Evolutionary conservation across 64 coral and sea anemone genomes (phyloP).

Genomic region (Anthopleura sola): DNA sequence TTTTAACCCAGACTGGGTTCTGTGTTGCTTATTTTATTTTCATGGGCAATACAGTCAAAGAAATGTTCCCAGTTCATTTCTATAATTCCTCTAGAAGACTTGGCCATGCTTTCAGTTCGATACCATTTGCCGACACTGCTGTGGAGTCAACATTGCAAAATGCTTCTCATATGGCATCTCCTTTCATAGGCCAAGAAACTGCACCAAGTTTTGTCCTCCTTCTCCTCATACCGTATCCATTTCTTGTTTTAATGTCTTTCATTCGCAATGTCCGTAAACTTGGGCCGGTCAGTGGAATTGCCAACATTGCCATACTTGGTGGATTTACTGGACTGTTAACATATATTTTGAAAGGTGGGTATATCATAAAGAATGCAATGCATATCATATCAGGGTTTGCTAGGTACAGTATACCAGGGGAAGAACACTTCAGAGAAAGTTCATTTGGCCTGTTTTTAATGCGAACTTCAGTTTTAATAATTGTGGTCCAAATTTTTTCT

Average conservation of each 20-base stretch:
- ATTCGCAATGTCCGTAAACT: slow-evolving; percentile 80
- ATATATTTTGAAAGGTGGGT: slow-evolving; percentile 27
- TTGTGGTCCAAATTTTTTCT: too few species aligned
- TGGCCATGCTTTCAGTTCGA: neutral
- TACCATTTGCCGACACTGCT: neutral
- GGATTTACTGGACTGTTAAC: slow-evolving; percentile 80
- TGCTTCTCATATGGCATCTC: slow-evolving; percentile 25
- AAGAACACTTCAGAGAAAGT: too few species aligned
- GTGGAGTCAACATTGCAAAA: neutral
- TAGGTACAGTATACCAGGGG: too few species aligned
- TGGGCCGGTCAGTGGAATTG: slow-evolving; percentile 85
- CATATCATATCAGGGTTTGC: too few species aligned
- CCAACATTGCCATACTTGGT: slow-evolving; percentile 71
- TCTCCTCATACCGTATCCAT: slow-evolving; percentile 73
- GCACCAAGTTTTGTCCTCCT: slow-evolving; percentile 71
- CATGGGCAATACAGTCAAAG: slow-evolving; percentile 88
- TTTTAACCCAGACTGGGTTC: slow-evolving; percentile 88
- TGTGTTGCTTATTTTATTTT: slow-evolving; percentile 99
- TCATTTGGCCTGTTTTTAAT: too few species aligned
- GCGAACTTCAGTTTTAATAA: too few species aligned
- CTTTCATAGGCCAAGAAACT: slow-evolving; percentile 16
- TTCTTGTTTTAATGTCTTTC: slow-evolving; percentile 77
- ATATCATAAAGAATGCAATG: too few species aligned
- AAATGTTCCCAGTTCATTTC: slow-evolving; percentile 69
- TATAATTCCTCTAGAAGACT: slow-evolving; percentile 15